Conservation (phyloP, 2,888 invertebrate species). For the Cordylochernes scorpioides region DNA sequence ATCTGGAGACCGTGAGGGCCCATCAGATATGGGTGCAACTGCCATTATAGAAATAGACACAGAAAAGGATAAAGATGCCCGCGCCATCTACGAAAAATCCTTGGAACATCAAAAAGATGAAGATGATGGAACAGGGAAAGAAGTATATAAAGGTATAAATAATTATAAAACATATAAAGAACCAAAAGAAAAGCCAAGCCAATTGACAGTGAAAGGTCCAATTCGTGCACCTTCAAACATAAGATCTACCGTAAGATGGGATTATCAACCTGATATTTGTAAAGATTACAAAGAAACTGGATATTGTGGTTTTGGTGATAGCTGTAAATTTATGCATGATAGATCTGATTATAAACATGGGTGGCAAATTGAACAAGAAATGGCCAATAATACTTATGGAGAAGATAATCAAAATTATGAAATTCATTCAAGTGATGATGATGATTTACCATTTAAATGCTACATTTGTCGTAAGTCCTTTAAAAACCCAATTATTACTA, state of each 20-base stretch:
- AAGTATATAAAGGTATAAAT: too few relatives aligned
- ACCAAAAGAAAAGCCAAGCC: too few relatives aligned
- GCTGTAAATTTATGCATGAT: conserved; percentile 96
- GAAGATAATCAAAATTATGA: conserved; percentile 57
- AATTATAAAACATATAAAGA: too few relatives aligned
- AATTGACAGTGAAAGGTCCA: too few relatives aligned
- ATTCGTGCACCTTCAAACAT: conserved; percentile 49
- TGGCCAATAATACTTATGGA: too few relatives aligned
- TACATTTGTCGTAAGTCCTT: conserved; percentile 72
- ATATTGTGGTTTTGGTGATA: conserved; percentile 96
- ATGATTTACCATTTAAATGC: conserved; percentile 66
- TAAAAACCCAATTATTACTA: conserved; percentile 64
- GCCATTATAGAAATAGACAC: too few relatives aligned
- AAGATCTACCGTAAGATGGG: conserved; percentile 79
- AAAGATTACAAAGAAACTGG: conserved; percentile 99
- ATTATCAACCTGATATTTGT: conserved; percentile 96
- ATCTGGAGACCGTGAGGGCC: too few relatives aligned
- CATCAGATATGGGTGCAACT: too few relatives aligned
- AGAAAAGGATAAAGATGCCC: too few relatives aligned
- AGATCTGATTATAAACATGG: conserved; percentile 95
- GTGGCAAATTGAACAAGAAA: conserved; percentile 84
- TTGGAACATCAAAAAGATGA: too few relatives aligned
- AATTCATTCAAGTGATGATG: conserved; percentile 51
- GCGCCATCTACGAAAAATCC: too few relatives aligned
- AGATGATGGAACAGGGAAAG: too few relatives aligned